Evolutionary conservation across 2,888 invertebrate species (phyloP).

Genomic region (Unio pictorum): DNA sequence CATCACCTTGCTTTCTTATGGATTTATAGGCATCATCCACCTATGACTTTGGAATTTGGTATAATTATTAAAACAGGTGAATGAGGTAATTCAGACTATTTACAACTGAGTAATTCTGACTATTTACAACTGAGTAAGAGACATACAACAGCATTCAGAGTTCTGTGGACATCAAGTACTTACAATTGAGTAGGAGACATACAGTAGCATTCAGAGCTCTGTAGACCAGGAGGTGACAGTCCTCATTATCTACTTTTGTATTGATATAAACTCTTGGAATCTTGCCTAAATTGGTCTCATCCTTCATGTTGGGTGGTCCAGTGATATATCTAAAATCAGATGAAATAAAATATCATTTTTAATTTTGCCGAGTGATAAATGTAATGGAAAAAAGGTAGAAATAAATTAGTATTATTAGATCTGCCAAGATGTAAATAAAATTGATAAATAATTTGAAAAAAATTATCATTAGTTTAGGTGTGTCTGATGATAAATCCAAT

Average conservation of each 20-base stretch:
- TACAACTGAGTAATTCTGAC: too few species aligned
- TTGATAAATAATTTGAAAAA: conserved; percentile 5
- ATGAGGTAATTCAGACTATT: too few species aligned
- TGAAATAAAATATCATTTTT: conserved; percentile 4
- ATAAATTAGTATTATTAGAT: conserved; percentile 46
- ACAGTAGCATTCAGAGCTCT: conserved; percentile 88
- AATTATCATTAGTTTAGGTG: background rate
- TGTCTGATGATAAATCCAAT: background rate
- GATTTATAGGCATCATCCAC: background rate
- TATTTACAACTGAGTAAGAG: too few species aligned
- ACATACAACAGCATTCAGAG: too few species aligned
- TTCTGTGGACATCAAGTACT: conserved; percentile 30
- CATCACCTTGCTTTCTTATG: background rate
- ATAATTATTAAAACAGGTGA: too few species aligned
- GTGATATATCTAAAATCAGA: conserved; percentile 77
- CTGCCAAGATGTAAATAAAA: conserved; percentile 81
- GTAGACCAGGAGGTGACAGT: conserved; percentile 86
- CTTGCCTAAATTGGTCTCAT: conserved; percentile 76
- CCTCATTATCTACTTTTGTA: conserved; percentile 74
- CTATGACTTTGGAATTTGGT: too few species aligned
- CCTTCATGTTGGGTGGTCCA: conserved; percentile 78
- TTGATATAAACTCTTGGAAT: conserved; percentile 82
- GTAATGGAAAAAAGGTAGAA: background rate
- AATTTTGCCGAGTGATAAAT: background rate
- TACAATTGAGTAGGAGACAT: conserved; percentile 88